These are phyloP conservation scores for Atta cephalotes DNA, from an alignment of 1,140 invertebrate species.

Conservation along the genomic window DNA sequence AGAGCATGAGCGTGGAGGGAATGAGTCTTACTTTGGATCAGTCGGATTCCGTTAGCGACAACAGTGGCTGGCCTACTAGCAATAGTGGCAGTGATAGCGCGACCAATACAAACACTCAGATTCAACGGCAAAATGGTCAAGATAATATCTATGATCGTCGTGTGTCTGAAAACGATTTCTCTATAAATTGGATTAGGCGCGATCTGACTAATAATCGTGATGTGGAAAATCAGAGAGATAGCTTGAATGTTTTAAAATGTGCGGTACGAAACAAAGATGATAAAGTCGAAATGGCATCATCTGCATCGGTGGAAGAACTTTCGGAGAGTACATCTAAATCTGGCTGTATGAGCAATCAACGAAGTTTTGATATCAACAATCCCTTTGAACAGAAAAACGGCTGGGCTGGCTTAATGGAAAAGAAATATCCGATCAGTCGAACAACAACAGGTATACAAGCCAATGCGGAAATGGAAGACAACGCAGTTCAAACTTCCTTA, in stretches of 20 bases:
- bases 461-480: slow-evolving; percentile 82
- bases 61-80: slow-evolving; percentile 82
- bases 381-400: slow-evolving; percentile 58
- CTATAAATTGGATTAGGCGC: slow-evolving; percentile 84
- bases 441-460: slow-evolving; percentile 81
- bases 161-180: slow-evolving; percentile 81
- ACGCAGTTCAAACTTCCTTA: slow-evolving; percentile 84
- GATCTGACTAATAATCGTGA: slow-evolving; percentile 75
- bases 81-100: slow-evolving; percentile 82
- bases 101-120: slow-evolving; percentile 82
- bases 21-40: slow-evolving; percentile 86
- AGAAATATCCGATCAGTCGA: slow-evolving; percentile 69
- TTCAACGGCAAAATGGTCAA: slow-evolving; percentile 76
- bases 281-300: slow-evolving; percentile 82
- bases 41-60: slow-evolving; percentile 82
- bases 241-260: slow-evolving; percentile 75
- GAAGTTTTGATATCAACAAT: slow-evolving; percentile 62
- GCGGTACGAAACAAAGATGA: slow-evolving; percentile 82
- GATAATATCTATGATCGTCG: slow-evolving; percentile 67
- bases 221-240: slow-evolving; percentile 68
- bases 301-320: slow-evolving; percentile 85
- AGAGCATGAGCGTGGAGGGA: slow-evolving; percentile 92
- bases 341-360: slow-evolving; percentile 77
- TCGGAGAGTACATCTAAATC: slow-evolving; percentile 85
- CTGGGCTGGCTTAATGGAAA: slow-evolving; percentile 64